These are phyloP conservation scores for Piaya cayana DNA, from an alignment of 2,113 vertebrate species.

Conservation along the genomic window DNA sequence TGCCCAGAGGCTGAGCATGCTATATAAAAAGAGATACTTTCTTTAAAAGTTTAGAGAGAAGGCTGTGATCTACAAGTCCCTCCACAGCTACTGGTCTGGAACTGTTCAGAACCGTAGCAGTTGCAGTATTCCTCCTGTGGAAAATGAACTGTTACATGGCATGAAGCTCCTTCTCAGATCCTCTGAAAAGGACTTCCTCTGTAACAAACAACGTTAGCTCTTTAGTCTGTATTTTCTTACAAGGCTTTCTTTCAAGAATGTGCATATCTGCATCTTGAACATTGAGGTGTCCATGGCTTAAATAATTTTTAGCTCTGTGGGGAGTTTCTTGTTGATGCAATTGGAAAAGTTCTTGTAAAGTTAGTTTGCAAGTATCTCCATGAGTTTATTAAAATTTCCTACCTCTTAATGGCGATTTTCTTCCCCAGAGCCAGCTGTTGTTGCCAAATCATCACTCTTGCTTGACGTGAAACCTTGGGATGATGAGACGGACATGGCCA, in stretches of 20 bases:
- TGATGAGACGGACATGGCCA: conserved; percentile 94
- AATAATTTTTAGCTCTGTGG: neutral
- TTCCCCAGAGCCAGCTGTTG: conserved; percentile 85
- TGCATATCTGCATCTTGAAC: fast-evolving
- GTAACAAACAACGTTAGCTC: conserved; percentile 67
- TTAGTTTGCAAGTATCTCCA: neutral
- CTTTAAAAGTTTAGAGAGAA: neutral
- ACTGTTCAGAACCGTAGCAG: conserved; percentile 73
- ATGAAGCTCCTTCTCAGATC: conserved; percentile 53
- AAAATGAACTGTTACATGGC: conserved; percentile 73
- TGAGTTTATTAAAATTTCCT: neutral
- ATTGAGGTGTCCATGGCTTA: neutral
- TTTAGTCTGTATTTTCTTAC: fast-evolving
- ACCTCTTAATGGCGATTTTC: neutral
- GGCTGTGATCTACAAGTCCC: neutral
- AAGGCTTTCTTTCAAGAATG: neutral
- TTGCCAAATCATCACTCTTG: conserved; percentile 94
- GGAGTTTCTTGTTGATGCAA: neutral
- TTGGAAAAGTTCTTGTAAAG: neutral
- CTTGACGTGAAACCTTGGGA: conserved; percentile 98
- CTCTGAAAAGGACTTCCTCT: conserved; percentile 45
- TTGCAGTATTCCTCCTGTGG: conserved; percentile 85
- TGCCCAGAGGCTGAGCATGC: neutral
- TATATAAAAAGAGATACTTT: neutral
- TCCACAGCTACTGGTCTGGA: conserved; percentile 84